These are phyloP conservation scores for Scytalopus superciliaris DNA, from an alignment of 2,113 vertebrate species.

Conservation along the genomic window DNA sequence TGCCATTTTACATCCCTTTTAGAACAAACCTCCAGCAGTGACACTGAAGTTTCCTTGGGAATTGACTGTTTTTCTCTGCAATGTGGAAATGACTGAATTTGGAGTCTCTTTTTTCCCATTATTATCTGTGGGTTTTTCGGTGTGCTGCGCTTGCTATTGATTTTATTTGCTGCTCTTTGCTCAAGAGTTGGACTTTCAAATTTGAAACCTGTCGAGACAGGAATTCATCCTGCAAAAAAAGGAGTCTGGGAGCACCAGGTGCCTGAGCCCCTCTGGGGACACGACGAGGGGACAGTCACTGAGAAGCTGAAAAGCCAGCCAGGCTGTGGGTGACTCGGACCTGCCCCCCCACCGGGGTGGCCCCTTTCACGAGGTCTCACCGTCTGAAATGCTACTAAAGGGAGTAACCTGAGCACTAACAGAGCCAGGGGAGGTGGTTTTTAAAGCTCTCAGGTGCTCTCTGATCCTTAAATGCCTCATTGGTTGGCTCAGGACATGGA, in stretches of 20 bases:
- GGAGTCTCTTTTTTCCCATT: not conserved
- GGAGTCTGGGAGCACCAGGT: not conserved
- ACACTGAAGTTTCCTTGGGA: not conserved
- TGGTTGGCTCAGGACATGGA: not conserved
- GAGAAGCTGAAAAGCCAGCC: not conserved
- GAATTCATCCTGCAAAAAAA: not conserved
- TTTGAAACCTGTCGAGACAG: not conserved
- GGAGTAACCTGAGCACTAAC: not conserved
- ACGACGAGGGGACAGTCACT: not conserved
- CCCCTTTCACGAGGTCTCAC: not conserved
- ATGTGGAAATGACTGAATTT: accelerated
- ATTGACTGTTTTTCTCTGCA: not conserved
- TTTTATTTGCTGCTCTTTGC: not conserved
- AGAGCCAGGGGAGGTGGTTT: not conserved
- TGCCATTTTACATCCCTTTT: not conserved
- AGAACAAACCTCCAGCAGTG: not conserved
- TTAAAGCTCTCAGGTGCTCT: not conserved
- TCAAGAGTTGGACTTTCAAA: not conserved
- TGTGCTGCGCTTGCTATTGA: not conserved
- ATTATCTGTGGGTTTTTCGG: not conserved
- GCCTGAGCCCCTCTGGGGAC: not conserved
- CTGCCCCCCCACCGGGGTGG: not conserved
- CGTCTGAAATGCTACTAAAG: not conserved
- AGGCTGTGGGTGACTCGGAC: not conserved
- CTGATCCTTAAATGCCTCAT: not conserved